Percentiles rank a stretch among this genome's conserved stretches.
Evolutionary conservation across 2,888 invertebrate genomes (phyloP).

Genomic region (Chelonus formosanus): DNA sequence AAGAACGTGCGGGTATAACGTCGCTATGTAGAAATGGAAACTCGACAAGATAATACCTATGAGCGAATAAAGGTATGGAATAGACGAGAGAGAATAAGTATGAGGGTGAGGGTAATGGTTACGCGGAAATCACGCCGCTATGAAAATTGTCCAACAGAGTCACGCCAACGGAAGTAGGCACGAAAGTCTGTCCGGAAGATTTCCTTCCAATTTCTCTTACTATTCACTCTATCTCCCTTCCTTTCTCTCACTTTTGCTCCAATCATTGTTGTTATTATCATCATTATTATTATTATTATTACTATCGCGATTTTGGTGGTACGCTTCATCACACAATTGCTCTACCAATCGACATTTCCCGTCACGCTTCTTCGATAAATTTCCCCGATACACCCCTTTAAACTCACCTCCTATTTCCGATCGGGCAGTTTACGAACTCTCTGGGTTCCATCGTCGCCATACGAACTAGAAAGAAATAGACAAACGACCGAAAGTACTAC

Average conservation of each 20-base stretch:
- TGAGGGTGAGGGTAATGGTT: conserved; percentile 5
- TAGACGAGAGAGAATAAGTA: not conserved
- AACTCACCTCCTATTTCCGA: conserved; percentile 28
- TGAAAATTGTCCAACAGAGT: conserved; percentile 2
- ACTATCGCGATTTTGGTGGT: too few species aligned
- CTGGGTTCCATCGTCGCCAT: not conserved
- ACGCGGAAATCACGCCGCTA: conserved; percentile 3
- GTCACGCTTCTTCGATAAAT: conserved; percentile 29
- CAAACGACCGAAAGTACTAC: not conserved
- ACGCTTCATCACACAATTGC: too few species aligned
- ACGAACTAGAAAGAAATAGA: not conserved
- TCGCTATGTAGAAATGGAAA: conserved; percentile 2
- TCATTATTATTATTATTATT: too few species aligned
- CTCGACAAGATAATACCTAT: conserved; percentile 6
- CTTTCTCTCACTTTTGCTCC: too few species aligned
- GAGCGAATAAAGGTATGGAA: not conserved
- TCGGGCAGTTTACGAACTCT: conserved; percentile 20
- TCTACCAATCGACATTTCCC: conserved; percentile 20
- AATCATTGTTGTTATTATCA: too few species aligned
- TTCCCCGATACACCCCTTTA: conserved; percentile 11
- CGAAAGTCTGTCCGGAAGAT: not conserved
- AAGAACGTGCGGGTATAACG: not conserved
- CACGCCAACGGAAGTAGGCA: conserved; percentile 3
- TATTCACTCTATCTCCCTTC: too few species aligned
- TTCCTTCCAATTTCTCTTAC: not conserved